A percentile compares a stretch with the other conserved stretches of the same genome.
phyloP scores from a whole-genome alignment of 2,888 invertebrate genomes.

The Xestia c-nigrum region DNA sequence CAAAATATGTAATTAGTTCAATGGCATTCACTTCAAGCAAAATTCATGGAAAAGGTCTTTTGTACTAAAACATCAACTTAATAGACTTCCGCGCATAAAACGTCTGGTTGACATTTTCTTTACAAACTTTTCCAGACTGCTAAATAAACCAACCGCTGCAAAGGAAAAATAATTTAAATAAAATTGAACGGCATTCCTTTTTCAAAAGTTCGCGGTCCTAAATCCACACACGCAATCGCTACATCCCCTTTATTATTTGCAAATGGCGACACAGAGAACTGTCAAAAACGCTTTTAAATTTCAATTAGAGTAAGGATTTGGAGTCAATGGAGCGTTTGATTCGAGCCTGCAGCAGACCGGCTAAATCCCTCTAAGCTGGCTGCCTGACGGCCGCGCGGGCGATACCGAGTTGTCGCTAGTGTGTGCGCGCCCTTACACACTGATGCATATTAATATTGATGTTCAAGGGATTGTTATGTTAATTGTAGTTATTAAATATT shows the following conservation, averaged over 20 bases:
- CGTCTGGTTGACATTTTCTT: slow-evolving; percentile 11
- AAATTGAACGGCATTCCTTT: not conserved
- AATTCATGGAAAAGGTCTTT: not conserved
- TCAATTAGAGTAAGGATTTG: slow-evolving; percentile 80
- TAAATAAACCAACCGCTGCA: slow-evolving; percentile 13
- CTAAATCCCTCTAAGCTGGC: slow-evolving; percentile 77
- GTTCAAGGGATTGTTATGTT: slow-evolving; percentile 35
- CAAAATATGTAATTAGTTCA: not conserved
- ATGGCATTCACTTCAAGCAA: slow-evolving; percentile 13
- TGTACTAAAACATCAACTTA: not conserved
- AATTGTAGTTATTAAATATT: slow-evolving; percentile 60
- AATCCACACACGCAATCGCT: slow-evolving; percentile 53
- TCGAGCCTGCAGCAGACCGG: slow-evolving; percentile 72
- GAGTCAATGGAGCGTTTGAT: slow-evolving; percentile 80
- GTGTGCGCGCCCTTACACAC: slow-evolving; percentile 58
- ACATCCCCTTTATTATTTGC: slow-evolving; percentile 69
- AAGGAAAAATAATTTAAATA: not conserved
- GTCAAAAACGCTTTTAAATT: slow-evolving; percentile 82
- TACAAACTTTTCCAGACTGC: slow-evolving; percentile 15
- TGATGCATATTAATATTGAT: slow-evolving; percentile 61
- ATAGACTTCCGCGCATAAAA: slow-evolving; percentile 7
- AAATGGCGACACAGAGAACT: slow-evolving; percentile 73
- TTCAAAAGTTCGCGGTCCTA: slow-evolving; percentile 49
- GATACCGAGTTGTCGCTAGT: slow-evolving; percentile 65
- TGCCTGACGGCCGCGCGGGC: slow-evolving; percentile 72